These are phyloP conservation scores for Platorchestia sp. DNA, from an alignment of 1,140 invertebrate genomes.

Conservation along the genomic window DNA sequence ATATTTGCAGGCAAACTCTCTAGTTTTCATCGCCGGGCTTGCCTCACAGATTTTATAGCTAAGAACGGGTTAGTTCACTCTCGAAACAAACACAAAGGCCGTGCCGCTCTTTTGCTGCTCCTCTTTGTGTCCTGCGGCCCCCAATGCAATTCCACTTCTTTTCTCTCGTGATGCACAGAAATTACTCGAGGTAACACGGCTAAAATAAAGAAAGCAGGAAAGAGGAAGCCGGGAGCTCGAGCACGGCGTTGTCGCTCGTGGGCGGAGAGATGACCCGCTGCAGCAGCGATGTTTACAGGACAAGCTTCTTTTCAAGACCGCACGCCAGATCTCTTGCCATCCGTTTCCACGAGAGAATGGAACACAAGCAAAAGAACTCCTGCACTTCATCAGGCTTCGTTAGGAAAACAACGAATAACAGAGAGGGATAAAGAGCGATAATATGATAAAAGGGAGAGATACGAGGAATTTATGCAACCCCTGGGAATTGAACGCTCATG, in stretches of 20 bases:
- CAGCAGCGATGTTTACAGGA: neutral
- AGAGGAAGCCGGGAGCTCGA: neutral
- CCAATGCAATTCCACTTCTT: conserved; percentile 53
- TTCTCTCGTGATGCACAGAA: conserved; percentile 54
- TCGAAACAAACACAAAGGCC: conserved; percentile 52
- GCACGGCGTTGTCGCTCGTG: neutral
- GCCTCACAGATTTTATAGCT: conserved; percentile 11
- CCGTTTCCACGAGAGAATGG: neutral
- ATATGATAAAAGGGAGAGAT: conserved; percentile 52
- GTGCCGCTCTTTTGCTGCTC: conserved; percentile 51
- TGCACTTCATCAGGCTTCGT: neutral
- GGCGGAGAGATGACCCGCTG: neutral
- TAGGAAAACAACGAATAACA: conserved; percentile 33
- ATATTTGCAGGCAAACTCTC: neutral
- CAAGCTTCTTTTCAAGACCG: conserved; percentile 15
- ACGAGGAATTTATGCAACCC: conserved; percentile 38
- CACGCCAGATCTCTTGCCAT: neutral
- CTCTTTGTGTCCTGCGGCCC: conserved; percentile 54
- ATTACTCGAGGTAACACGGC: conserved; percentile 53
- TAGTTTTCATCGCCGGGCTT: neutral
- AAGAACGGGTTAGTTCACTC: conserved; percentile 22
- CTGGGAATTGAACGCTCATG: neutral
- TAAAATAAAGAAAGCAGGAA: conserved; percentile 42
- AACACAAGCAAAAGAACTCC: neutral
- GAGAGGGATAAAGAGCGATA: conserved; percentile 46